Evolutionary conservation across 2,888 invertebrate genomes (phyloP), one percentile per base, ranked within the genome.

Genomic region (Apamea monoglypha): DNA sequence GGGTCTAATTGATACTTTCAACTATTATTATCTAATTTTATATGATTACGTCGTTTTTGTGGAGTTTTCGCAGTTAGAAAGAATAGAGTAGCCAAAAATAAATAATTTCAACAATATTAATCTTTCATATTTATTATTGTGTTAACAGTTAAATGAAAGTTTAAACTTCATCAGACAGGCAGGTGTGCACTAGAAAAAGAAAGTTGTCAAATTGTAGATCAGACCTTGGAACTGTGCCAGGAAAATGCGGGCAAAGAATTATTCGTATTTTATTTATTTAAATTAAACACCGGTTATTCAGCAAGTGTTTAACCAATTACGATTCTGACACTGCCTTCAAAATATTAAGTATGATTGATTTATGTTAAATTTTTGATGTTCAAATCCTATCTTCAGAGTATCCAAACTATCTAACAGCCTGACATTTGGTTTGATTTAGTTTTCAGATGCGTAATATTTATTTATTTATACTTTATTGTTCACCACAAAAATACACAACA

Each of bases 161-260:
- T 75, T 64, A 47, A 53, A 61, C 18, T 32, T 40, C 59, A 32
- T 18, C 64, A 59, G 44, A 66, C 44, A 44, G 32, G 64, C 83
- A 86, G 71, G 69, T 82, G 82, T 69, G 72, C 32, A 76, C 12
- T 61, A 32, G 18, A 61, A 70, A 59, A 75, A 18, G 67, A 81
- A 82, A 64, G 36, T 76, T 82, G 83, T 83, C 86, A 83, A 86
- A 72, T 69, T 69, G 64, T 59, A 59, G 68, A 64, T 29, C 25
- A 18, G n/a, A 82, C 32, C 44, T 73, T 83, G 83, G 83, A 73
- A 29, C 7, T 8, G 1, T 16, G 86, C 83, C 86, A 83, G 14
- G 25, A 50, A 72, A 61, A 4, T 4, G 64, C 59, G 50, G 14
- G 36, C 32, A 86, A 61, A 83, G 32, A 74, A 78, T 59, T 66